Evolutionary conservation across 1,140 invertebrate species (phyloP).

Genomic region (Frieseomelitta varia): DNA sequence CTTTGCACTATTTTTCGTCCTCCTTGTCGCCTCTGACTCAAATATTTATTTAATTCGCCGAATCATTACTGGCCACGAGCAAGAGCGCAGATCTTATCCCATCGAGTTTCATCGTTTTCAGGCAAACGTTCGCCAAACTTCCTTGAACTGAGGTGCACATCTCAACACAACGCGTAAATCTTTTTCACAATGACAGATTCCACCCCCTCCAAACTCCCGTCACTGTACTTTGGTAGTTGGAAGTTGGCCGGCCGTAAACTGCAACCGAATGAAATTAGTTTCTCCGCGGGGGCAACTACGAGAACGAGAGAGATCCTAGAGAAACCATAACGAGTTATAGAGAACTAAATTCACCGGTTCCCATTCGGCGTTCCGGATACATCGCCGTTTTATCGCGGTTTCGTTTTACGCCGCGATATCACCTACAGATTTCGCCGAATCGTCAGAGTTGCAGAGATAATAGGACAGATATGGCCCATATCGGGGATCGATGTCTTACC

Average conservation of each 20-base stretch:
- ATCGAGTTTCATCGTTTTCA: too few relatives aligned
- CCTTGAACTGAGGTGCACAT: background rate
- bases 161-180: background rate
- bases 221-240: background rate
- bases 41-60: too few relatives aligned
- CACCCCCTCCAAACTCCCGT: too few relatives aligned
- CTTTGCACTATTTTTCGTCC: too few relatives aligned
- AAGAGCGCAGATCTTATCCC: too few relatives aligned
- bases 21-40: too few relatives aligned
- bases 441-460: slow-evolving; percentile 27
- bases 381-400: slow-evolving; percentile 29
- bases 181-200: background rate
- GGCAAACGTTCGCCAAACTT: too few relatives aligned
- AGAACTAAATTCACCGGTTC: slow-evolving; percentile 3
- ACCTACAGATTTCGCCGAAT: slow-evolving; percentile 42
- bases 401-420: slow-evolving; percentile 35
- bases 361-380: slow-evolving; percentile 1
- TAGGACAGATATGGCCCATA: slow-evolving; percentile 47
- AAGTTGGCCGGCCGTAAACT: background rate
- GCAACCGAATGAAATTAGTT: slow-evolving; percentile 15
- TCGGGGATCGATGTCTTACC: slow-evolving; percentile 30
- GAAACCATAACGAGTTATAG: slow-evolving; percentile 33
- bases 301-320: background rate
- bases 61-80: too few relatives aligned
- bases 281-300: background rate